A percentile compares a stretch with the other conserved stretches of the same genome.
Conservation (phyloP, 2,113 vertebrate genomes). For the Sus scrofa region T2T-Sscrofa CM000822.6:23265001-23265500, state of each 20-base stretch:
- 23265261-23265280: background rate
- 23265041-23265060: background rate
- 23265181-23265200: background rate
- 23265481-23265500: background rate
- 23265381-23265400: slow-evolving; percentile 44
- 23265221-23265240: background rate
- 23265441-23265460: background rate
- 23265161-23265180: background rate
- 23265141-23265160: accelerated
- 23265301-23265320: background rate
- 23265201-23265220: background rate
- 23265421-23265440: slow-evolving; percentile 1
- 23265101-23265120: background rate
- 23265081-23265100: background rate
- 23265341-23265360: background rate
- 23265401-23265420: background rate
- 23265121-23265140: background rate
- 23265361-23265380: background rate
- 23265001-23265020: too few species aligned
- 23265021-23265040: slow-evolving; percentile 44
- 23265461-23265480: background rate
- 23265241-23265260: slow-evolving; percentile 60
- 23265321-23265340: background rate
- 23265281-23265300: background rate
- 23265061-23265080: background rate